Base-by-base conservation (phyloP, 2,888 invertebrate genomes). In the Hirtodrosophila duncani region DNA sequence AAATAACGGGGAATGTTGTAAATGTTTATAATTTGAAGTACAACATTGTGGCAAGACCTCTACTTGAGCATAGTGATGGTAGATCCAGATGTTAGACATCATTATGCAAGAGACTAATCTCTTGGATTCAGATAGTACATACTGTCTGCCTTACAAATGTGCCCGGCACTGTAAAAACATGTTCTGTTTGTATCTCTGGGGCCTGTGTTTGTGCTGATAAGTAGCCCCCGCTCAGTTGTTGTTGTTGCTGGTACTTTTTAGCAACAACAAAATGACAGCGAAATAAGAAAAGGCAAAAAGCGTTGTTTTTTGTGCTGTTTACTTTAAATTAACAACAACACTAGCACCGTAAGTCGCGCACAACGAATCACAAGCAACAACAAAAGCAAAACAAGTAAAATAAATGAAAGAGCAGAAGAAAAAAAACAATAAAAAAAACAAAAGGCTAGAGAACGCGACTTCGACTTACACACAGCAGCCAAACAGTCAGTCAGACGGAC, bases 381-480 rank as follows among this genome's bases (percentile, higher is more conserved):
- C 36, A 48, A 44, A 48, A 37, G 43, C 21, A 27, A 17, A 36
- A 46, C 59, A 70, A 71, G 58, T 58, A 58, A 66, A 75, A 58
- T 66, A 77, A 67, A 70, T 63, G 75, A 74, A 18, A 27, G 16
- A 14, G 33, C 16, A 33, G 18, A 57, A 43, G 26, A 36, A 29
- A 33, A 23, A 44, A 39, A 39, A 33, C 7, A 21, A 37, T 14
- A 24, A 34, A 34, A 31, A 36, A 31, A 43, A 57, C 33, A 45
- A 61, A 62, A 57, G 66, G 43, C 74, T 70, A 70, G 70, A 65
- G 77, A 79, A 75, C 57, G 46, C 52, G 60, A 59, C 70, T 70
- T 56, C 41, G 62, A 77, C 80, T 68, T 72, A 67, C 78, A 67
- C 78, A 69, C 70, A 71, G 71, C 70, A 78, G 79, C 74, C 70